Percentiles rank a stretch among this genome's conserved stretches.
These are phyloP conservation scores for Rhynchotus rufescens DNA, from an alignment of 2,797 vertebrate genomes.

Conservation along the genomic window DNA sequence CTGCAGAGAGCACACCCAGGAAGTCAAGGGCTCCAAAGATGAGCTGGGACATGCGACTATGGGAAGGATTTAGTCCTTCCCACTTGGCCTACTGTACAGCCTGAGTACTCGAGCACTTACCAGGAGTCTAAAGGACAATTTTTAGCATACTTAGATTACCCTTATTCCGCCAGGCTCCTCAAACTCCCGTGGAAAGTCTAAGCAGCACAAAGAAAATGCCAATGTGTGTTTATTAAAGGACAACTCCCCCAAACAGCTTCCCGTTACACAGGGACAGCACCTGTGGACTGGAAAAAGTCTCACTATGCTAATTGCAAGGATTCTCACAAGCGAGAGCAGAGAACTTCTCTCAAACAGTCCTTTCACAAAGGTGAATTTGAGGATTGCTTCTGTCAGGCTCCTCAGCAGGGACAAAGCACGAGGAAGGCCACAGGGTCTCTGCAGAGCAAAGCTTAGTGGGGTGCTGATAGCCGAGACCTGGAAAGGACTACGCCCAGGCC, in stretches of 20 bases:
- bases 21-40: neutral
- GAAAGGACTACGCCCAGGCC: neutral
- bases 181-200: neutral
- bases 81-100: neutral
- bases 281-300: neutral
- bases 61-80: neutral
- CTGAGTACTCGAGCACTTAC: neutral
- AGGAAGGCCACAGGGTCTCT: neutral
- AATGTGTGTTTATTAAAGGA: neutral
- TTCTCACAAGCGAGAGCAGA: neutral
- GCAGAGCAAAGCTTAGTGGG: neutral
- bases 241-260: neutral
- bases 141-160: neutral
- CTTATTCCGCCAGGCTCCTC: neutral
- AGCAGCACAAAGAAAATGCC: neutral
- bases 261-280: neutral
- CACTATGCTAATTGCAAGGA: neutral
- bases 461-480: neutral
- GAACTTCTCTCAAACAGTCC: neutral
- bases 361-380: rapidly evolving
- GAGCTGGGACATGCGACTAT: neutral
- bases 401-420: neutral
- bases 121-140: neutral
- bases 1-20: neutral
- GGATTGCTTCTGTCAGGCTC: neutral